phyloP scores from a whole-genome alignment of 2,797 vertebrate species.

The Lycodopsis pacificus region DNA sequence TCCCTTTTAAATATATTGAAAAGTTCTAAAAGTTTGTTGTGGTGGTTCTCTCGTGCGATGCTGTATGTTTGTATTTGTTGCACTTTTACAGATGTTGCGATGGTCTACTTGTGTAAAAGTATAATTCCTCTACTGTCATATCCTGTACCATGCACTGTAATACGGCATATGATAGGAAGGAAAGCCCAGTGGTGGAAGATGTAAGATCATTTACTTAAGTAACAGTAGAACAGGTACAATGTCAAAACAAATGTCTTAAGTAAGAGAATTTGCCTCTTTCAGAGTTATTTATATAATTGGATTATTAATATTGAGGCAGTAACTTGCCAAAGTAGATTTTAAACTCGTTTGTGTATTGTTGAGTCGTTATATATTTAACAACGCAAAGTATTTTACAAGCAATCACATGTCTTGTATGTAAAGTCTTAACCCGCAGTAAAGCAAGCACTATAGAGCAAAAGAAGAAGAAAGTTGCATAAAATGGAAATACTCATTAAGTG shows the following conservation, averaged over 20 bases:
- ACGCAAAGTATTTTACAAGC: not conserved
- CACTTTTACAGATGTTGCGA: slow-evolving; percentile 2
- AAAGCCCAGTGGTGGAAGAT: not conserved
- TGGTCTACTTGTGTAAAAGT: slow-evolving; percentile 6
- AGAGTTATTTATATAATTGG: not conserved
- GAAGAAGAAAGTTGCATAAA: not conserved
- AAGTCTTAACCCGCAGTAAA: not conserved
- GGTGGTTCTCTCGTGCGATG: slow-evolving; percentile 31
- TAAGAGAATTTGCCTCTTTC: not conserved
- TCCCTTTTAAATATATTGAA: slow-evolving; percentile 75
- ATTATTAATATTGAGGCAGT: not conserved
- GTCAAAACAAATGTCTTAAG: not conserved
- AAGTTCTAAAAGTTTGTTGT: slow-evolving; percentile 74
- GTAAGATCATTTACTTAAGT: not conserved
- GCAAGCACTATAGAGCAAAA: not conserved
- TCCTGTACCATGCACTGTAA: not conserved
- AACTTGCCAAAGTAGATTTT: not conserved
- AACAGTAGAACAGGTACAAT: not conserved
- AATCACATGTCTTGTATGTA: not conserved
- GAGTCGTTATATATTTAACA: not conserved
- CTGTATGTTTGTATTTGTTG: slow-evolving; percentile 13
- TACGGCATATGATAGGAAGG: not conserved
- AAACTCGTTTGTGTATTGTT: not conserved
- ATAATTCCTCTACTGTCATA: not conserved
- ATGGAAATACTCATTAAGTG: not conserved